phyloP scores from a whole-genome alignment of 2,797 vertebrate genomes.

The Anisognathus igniventris region DNA sequence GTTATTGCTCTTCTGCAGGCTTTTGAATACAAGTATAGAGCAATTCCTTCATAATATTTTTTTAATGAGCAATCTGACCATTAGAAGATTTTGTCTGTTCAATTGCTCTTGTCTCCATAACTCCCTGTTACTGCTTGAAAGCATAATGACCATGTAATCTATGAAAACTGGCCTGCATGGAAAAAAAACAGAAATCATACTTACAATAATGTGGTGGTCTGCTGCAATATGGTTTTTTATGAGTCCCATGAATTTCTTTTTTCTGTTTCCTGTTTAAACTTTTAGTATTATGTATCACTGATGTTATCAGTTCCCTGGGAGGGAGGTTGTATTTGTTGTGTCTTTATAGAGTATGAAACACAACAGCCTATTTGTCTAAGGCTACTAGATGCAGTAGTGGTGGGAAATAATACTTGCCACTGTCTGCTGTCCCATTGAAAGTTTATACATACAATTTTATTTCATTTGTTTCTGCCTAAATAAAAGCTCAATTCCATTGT shows the following conservation, averaged over 20 bases:
- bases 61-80: not conserved
- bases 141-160: not conserved
- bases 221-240: not conserved
- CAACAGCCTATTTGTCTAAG: not conserved
- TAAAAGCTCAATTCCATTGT: not conserved
- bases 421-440: not conserved
- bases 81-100: not conserved
- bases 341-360: not conserved
- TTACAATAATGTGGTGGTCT: not conserved
- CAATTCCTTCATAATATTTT: not conserved
- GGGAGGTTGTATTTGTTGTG: not conserved
- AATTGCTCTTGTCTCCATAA: not conserved
- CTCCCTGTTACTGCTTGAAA: not conserved
- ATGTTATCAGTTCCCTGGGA: not conserved
- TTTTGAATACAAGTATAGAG: not conserved
- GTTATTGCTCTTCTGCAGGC: not conserved
- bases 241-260: not conserved
- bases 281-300: not conserved
- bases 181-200: not conserved
- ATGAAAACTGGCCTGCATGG: not conserved
- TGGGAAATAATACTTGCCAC: not conserved
- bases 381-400: not conserved
- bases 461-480: not conserved
- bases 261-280: not conserved
- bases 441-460: not conserved